Conservation (phyloP, 2,888 invertebrate species). For the Euplexia lucipara region DNA sequence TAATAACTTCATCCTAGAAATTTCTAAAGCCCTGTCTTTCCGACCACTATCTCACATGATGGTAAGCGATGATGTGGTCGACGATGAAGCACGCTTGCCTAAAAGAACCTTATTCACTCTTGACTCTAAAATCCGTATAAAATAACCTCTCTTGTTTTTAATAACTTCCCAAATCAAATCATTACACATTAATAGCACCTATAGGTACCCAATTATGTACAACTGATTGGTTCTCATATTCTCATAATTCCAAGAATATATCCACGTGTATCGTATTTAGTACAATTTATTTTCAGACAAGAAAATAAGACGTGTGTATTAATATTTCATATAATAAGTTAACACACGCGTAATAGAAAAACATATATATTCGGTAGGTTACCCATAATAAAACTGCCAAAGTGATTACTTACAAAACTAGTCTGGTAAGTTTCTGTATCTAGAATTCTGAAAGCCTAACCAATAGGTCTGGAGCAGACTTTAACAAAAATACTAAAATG, state of each 20-base stretch:
- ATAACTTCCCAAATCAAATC: not conserved
- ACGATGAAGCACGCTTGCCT: no score
- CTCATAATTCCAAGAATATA: slow-evolving; percentile 16
- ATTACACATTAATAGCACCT: not conserved
- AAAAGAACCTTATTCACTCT: no score
- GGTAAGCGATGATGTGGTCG: no score
- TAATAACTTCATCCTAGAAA: no score
- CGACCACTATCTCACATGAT: no score
- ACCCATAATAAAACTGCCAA: slow-evolving; percentile 6
- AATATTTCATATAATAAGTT: not conserved
- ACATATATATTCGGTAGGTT: not conserved
- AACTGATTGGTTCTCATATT: not conserved
- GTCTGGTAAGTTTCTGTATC: slow-evolving; percentile 17
- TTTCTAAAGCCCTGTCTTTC: no score
- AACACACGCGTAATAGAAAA: slow-evolving; percentile 4
- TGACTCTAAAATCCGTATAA: no score
- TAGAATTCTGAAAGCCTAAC: slow-evolving; percentile 12
- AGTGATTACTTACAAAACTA: slow-evolving; percentile 16
- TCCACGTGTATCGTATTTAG: not conserved
- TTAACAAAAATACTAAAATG: not conserved
- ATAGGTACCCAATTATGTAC: not conserved
- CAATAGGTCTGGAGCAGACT: not conserved
- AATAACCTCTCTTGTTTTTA: not conserved
- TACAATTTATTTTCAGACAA: not conserved
- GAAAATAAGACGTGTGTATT: slow-evolving; percentile 5